A percentile compares a stretch with the other conserved stretches of the same genome.
Evolutionary conservation across 2,797 vertebrate species (phyloP).

Genomic region (Pitangus sulphuratus): DNA sequence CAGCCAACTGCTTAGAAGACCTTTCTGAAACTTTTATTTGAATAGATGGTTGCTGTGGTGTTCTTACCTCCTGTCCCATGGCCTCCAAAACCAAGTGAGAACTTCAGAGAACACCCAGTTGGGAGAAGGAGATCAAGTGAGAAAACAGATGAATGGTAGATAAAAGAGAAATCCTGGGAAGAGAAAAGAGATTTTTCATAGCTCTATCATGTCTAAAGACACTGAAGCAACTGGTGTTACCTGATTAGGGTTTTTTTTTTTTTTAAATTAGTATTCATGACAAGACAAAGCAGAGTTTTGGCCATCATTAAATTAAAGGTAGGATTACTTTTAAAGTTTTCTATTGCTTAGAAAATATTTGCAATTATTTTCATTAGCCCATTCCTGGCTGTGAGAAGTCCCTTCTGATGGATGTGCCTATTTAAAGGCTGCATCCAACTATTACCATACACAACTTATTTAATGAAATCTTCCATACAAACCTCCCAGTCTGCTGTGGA

Average conservation of each 20-base stretch:
- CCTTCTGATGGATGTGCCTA: background rate
- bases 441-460: background rate
- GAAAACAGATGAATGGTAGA: background rate
- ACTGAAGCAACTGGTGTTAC: background rate
- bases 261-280: background rate
- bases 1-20: background rate
- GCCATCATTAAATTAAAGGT: background rate
- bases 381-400: background rate
- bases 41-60: background rate
- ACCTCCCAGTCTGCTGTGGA: background rate
- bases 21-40: background rate
- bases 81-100: background rate
- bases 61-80: background rate
- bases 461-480: background rate
- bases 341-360: background rate
- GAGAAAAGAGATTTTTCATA: background rate
- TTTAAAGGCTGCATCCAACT: background rate
- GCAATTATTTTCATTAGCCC: background rate
- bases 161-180: background rate
- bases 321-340: background rate
- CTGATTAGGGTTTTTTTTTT: background rate
- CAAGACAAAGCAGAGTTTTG: background rate
- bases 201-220: background rate
- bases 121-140: background rate
- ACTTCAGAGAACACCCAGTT: background rate